Evolutionary conservation across 2,888 invertebrate genomes (phyloP).

Genomic region (Clunio marinus): DNA sequence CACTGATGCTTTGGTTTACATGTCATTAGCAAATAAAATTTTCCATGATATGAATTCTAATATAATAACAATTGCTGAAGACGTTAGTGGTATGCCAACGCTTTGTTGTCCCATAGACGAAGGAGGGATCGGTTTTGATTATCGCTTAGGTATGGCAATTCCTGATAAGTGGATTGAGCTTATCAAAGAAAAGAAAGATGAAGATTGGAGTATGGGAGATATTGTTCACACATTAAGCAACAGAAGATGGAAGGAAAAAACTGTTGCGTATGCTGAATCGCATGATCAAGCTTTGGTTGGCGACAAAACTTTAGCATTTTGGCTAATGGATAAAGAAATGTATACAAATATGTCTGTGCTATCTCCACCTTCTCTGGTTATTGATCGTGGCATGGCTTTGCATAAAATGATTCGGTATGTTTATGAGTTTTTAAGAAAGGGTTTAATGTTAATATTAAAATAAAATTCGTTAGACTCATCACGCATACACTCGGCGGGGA

Average conservation of each 20-base stretch:
- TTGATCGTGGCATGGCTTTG: conserved; percentile 90
- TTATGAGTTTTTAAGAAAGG: not conserved
- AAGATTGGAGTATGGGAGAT: conserved; percentile 90
- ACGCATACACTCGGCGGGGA: conserved; percentile 95
- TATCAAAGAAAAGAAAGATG: conserved; percentile 76
- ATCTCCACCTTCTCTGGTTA: conserved; percentile 64
- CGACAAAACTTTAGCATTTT: conserved; percentile 98
- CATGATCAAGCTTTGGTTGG: conserved; percentile 98
- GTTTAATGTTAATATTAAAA: not conserved
- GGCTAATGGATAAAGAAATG: conserved; percentile 99
- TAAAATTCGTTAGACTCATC: conserved; percentile 58
- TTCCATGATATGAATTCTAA: conserved; percentile 74
- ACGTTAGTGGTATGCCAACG: conserved; percentile 99
- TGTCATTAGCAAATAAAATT: conserved; percentile 91
- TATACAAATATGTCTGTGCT: conserved; percentile 88
- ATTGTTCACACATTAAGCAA: conserved; percentile 91
- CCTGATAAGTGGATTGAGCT: conserved; percentile 98
- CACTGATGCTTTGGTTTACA: conserved; percentile 89
- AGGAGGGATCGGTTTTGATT: conserved; percentile 95
- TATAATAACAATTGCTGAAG: conserved; percentile 91
- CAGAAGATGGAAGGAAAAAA: conserved; percentile 90
- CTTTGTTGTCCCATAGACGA: conserved; percentile 88
- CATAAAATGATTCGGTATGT: conserved; percentile 86
- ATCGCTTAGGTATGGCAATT: conserved; percentile 97
- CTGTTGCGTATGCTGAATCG: conserved; percentile 97